Percentiles rank a stretch among this genome's conserved stretches.
Evolutionary conservation across 2,113 vertebrate genomes (phyloP).

Genomic region (Alligator mississippiensis): DNA sequence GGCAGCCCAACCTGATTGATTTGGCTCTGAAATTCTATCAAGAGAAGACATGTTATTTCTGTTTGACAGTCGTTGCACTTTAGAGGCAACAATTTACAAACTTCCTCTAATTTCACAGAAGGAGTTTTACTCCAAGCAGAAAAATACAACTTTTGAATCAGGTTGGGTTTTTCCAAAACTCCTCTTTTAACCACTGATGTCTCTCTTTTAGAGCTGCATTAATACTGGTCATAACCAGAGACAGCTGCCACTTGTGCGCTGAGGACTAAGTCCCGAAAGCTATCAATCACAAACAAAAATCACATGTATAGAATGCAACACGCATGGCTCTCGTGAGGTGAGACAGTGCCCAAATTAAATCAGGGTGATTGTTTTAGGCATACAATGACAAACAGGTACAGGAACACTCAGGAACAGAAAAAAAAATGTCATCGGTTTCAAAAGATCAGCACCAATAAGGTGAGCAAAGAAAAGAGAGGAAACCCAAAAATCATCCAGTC

Average conservation of each 20-base stretch:
- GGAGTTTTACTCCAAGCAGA: neutral
- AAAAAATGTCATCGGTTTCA: slow-evolving; percentile 38
- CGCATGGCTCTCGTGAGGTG: slow-evolving; percentile 81
- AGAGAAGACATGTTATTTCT: slow-evolving; percentile 46
- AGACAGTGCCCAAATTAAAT: slow-evolving; percentile 78
- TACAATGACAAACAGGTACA: slow-evolving; percentile 77
- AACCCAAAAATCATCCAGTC: slow-evolving; percentile 69
- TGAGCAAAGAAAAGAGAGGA: slow-evolving; percentile 71
- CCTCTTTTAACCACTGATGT: slow-evolving; percentile 14
- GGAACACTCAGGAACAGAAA: slow-evolving; percentile 72
- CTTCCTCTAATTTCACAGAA: slow-evolving; percentile 49
- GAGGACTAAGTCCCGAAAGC: slow-evolving; percentile 66
- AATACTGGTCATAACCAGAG: slow-evolving; percentile 63
- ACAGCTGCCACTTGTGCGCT: slow-evolving; percentile 59
- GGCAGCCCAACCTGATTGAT: slow-evolving; percentile 64
- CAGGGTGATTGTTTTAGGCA: slow-evolving; percentile 74
- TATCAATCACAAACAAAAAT: slow-evolving; percentile 82
- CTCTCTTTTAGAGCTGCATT: slow-evolving; percentile 9
- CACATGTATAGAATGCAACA: slow-evolving; percentile 82
- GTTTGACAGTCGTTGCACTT: slow-evolving; percentile 54
- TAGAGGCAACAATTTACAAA: slow-evolving; percentile 42
- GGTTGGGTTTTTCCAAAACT: slow-evolving; percentile 53
- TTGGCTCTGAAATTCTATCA: slow-evolving; percentile 57
- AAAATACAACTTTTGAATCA: slow-evolving; percentile 20
- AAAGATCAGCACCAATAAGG: slow-evolving; percentile 63